Conservation (phyloP, 2,113 vertebrate species). For the Capra hircus region DNA sequence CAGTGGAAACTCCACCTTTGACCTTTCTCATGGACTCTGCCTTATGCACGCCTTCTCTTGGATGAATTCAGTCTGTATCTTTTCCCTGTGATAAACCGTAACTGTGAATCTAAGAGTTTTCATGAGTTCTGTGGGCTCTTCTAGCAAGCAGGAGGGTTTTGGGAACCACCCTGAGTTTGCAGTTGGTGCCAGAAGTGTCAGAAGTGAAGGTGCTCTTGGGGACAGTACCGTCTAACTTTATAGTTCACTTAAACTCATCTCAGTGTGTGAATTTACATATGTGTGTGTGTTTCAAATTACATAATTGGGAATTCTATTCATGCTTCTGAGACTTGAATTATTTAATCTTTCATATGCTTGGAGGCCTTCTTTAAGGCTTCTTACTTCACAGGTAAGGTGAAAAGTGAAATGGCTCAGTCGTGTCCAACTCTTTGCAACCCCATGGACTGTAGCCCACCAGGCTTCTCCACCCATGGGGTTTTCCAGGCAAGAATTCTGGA, state of each 20-base stretch:
- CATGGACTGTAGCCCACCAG: background rate
- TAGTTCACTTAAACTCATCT: background rate
- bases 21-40: background rate
- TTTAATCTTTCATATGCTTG: background rate
- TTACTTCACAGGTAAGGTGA: background rate
- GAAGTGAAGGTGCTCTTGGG: background rate
- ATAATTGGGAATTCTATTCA: background rate
- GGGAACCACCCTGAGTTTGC: background rate
- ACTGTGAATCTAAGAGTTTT: background rate
- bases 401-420: background rate
- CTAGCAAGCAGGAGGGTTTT: background rate
- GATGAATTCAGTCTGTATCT: background rate
- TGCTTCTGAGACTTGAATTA: background rate
- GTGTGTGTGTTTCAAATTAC: background rate
- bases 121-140: background rate
- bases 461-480: background rate
- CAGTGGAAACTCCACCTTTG: background rate
- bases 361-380: background rate
- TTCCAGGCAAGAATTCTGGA: background rate
- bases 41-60: background rate
- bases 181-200: background rate
- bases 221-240: background rate
- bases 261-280: background rate
- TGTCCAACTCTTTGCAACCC: accelerated
- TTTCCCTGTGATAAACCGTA: background rate